Percentiles rank a stretch among this genome's conserved stretches.
These are phyloP conservation scores for Drosophila suzukii DNA, from an alignment of 1,140 invertebrate genomes.

Conservation along the genomic window DNA sequence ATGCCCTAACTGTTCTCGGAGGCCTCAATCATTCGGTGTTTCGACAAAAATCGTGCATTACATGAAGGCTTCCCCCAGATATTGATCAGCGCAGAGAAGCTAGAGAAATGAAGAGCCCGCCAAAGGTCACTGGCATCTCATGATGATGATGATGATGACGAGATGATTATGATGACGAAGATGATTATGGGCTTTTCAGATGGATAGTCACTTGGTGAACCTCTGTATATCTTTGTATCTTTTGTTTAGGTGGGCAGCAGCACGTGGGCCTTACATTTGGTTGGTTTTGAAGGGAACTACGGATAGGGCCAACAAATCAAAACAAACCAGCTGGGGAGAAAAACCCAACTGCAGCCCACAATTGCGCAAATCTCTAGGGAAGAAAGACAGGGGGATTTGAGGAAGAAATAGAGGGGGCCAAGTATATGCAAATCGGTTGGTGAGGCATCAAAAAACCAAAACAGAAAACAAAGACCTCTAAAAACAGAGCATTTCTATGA, in stretches of 20 bases:
- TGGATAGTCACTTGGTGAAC: constrained; percentile 15
- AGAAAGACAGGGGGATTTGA: neutral
- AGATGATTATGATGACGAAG: constrained; percentile 28
- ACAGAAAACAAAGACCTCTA: constrained; percentile 6
- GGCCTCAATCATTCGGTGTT: constrained; percentile 54
- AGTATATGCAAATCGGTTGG: constrained; percentile 56
- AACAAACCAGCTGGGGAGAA: constrained; percentile 10
- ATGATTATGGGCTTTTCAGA: constrained; percentile 45
- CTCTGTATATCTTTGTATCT: constrained; percentile 28
- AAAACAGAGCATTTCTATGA: neutral
- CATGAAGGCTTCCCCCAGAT: constrained; percentile 59
- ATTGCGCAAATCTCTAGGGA: constrained; percentile 53
- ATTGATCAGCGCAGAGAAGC: constrained; percentile 50
- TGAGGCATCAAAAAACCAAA: constrained; percentile 24
- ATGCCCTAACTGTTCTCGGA: constrained; percentile 67
- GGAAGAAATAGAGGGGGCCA: constrained; percentile 5
- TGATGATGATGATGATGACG: constrained; percentile 30
- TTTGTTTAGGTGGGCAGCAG: constrained; percentile 40
- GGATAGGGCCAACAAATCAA: constrained; percentile 48
- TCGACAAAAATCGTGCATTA: constrained; percentile 77
- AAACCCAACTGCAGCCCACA: constrained; percentile 48
- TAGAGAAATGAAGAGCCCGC: constrained; percentile 51
- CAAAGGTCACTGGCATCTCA: constrained; percentile 78
- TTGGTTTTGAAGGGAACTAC: constrained; percentile 32
- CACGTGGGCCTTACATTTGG: constrained; percentile 59